phyloP scores from a whole-genome alignment of 2,888 invertebrate species.

The Drosophila koepferae region DNA sequence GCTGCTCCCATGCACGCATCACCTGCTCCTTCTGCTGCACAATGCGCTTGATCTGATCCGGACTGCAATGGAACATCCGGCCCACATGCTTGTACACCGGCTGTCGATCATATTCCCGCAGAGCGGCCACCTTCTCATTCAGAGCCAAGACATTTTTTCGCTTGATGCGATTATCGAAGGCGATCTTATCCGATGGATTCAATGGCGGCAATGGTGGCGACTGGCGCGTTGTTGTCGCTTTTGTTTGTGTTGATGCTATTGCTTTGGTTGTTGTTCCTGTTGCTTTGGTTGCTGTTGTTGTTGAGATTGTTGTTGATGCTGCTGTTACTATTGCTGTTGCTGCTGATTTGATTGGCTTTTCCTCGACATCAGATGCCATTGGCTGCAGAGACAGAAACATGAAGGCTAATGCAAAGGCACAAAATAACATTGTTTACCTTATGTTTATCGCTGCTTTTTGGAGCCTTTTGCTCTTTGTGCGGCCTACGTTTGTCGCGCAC shows the following conservation, averaged over 20 bases:
- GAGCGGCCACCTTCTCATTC: conserved; percentile 83
- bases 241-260: not conserved
- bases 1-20: conserved; percentile 83
- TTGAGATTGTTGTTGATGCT: not conserved
- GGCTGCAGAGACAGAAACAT: conserved; percentile 23
- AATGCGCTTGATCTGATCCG: conserved; percentile 84
- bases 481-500: conserved; percentile 69
- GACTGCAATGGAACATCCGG: conserved; percentile 83
- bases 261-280: conserved; percentile 1
- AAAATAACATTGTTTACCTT: conserved; percentile 32
- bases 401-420: not conserved
- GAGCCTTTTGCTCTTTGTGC: conserved; percentile 52
- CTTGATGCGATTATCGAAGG: conserved; percentile 83
- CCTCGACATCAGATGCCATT: conserved; percentile 18
- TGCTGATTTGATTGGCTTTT: conserved; percentile 26
- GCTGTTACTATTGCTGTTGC: conserved; percentile 6
- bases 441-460: conserved; percentile 29
- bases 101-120: conserved; percentile 82
- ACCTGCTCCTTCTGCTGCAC: conserved; percentile 81
- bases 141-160: conserved; percentile 83
- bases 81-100: conserved; percentile 84
- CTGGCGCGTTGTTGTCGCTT: conserved; percentile 12
- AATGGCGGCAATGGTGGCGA: conserved; percentile 53
- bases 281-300: conserved; percentile 11
- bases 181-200: conserved; percentile 72